Conservation (phyloP, 1,140 invertebrate genomes). For the Cydia splendana region DNA sequence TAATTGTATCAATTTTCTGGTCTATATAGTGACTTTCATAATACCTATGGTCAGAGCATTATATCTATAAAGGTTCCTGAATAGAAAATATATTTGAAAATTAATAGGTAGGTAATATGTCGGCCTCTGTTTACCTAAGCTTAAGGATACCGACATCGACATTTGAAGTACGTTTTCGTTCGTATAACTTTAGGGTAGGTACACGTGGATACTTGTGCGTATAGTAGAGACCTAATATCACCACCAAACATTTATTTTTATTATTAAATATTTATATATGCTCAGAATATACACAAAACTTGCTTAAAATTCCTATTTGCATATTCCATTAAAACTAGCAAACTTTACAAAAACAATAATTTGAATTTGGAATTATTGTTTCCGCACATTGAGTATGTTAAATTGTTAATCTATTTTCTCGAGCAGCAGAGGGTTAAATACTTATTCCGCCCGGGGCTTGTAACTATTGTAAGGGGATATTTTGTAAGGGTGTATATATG, state of each 20-base stretch:
- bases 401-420: constrained; percentile 41
- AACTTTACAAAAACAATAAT: constrained; percentile 31
- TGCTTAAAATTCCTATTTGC: constrained; percentile 7
- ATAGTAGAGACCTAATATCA: not conserved
- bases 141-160: no score
- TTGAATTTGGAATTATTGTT: constrained; percentile 31
- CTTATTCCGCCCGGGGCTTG: constrained; percentile 38
- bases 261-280: no score
- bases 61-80: no score
- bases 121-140: no score
- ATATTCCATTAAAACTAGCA: constrained; percentile 25
- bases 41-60: no score
- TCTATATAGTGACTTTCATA: no score
- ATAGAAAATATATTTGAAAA: no score
- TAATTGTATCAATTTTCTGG: no score
- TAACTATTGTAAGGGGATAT: constrained; percentile 38
- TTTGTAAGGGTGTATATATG: not conserved
- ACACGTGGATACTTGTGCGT: not conserved
- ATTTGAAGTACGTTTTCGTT: not conserved
- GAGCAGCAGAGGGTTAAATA: constrained; percentile 39
- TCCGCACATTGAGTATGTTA: constrained; percentile 32
- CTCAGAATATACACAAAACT: not conserved
- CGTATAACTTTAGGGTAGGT: no score
- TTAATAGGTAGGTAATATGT: no score
- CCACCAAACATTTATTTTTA: not conserved